phyloP scores from a whole-genome alignment of 2,888 invertebrate species.

The Eristalis pertinax region DNA sequence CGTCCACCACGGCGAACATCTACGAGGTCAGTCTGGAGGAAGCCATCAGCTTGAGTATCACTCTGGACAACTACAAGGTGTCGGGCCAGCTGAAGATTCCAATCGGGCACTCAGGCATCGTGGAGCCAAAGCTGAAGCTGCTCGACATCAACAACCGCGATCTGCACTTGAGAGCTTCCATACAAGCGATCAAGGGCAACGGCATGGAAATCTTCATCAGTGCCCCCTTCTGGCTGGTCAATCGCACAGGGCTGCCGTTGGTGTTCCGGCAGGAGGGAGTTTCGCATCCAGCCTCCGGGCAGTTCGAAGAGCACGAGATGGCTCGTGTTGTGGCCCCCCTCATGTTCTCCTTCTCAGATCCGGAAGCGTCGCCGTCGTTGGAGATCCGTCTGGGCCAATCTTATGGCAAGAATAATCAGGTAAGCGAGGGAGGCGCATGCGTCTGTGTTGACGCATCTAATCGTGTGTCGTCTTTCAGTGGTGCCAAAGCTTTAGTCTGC shows the following conservation, averaged over 20 bases:
- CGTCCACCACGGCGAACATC: constrained; percentile 82
- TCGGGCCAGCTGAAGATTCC: constrained; percentile 85
- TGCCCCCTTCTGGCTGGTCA: constrained; percentile 97
- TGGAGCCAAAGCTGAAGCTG: constrained; percentile 87
- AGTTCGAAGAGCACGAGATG: constrained; percentile 96
- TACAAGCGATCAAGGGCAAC: constrained; percentile 84
- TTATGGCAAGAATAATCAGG: constrained; percentile 83
- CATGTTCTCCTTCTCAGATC: constrained; percentile 95
- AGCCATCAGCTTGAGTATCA: constrained; percentile 88
- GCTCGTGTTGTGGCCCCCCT: constrained; percentile 96
- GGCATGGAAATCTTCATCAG: constrained; percentile 87
- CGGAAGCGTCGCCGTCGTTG: constrained; percentile 90
- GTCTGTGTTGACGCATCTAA: background rate
- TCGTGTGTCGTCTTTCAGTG: constrained; percentile 83
- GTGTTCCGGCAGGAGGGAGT: constrained; percentile 96
- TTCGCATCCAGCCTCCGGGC: constrained; percentile 90
- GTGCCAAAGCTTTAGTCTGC: constrained; percentile 93
- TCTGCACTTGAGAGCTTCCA: constrained; percentile 88
- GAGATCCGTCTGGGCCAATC: constrained; percentile 89
- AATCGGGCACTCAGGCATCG: constrained; percentile 82
- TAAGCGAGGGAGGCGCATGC: constrained; percentile 74
- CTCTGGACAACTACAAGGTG: constrained; percentile 91
- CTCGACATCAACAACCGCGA: constrained; percentile 88
- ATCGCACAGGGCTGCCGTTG: constrained; percentile 97
- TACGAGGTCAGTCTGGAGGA: constrained; percentile 83